Percentiles rank a stretch among this genome's conserved stretches.
Conservation (phyloP, 2,113 vertebrate species). For the Petroica traversi region DNA sequence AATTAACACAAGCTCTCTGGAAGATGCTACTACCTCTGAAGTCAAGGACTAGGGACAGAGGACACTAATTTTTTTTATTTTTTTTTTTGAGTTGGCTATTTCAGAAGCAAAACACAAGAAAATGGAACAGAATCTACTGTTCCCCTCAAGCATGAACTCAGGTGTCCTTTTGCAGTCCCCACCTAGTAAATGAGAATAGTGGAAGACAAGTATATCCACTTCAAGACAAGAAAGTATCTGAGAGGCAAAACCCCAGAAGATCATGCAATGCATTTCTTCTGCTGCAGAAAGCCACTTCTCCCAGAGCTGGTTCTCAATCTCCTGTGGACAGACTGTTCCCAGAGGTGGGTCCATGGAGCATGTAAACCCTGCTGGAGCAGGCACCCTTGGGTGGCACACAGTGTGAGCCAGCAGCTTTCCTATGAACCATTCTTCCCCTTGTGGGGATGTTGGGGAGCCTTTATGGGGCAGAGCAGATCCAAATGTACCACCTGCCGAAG, state of each 20-base stretch:
- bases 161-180: slow-evolving; percentile 72
- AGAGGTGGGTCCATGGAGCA: not conserved
- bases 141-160: slow-evolving; percentile 56
- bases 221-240: not conserved
- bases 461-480: not conserved
- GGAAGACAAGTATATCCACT: not conserved
- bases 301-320: not conserved
- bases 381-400: not conserved
- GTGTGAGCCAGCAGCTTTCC: not conserved
- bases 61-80: not conserved
- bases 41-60: not conserved
- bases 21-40: not conserved
- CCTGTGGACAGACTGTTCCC: not conserved
- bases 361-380: not conserved
- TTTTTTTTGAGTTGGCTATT: not conserved
- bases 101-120: not conserved
- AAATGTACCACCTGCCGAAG: not conserved
- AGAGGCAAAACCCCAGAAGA: not conserved
- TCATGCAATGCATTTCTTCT: not conserved
- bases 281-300: not conserved
- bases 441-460: not conserved
- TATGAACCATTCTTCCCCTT: not conserved
- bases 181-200: slow-evolving; percentile 56
- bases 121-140: not conserved
- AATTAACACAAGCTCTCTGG: not conserved